A percentile compares a stretch with the other conserved stretches of the same genome.
phyloP scores from a whole-genome alignment of 2,888 invertebrate genomes.

The Cantharis flavilabris region DNA sequence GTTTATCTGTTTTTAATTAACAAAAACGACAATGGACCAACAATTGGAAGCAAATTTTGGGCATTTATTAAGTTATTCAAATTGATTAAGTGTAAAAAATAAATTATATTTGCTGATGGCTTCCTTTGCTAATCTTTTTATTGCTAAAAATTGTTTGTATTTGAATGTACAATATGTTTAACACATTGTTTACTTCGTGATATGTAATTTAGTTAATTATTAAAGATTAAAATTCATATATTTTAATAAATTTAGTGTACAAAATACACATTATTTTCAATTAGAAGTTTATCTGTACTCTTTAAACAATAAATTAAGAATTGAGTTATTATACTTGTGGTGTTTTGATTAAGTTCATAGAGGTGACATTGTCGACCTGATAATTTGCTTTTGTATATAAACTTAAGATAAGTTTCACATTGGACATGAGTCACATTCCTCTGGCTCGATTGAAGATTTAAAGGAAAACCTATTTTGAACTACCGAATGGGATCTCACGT shows the following conservation, averaged over 20 bases:
- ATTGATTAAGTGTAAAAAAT: not conserved
- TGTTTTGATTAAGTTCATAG: not conserved
- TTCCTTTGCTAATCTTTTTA: constrained; percentile 20
- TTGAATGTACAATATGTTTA: constrained; percentile 16
- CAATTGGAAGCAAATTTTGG: constrained; percentile 1
- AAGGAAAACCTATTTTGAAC: too few species aligned
- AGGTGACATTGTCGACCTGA: not conserved
- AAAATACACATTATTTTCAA: constrained; percentile 18
- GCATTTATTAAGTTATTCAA: not conserved
- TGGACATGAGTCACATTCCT: too few species aligned
- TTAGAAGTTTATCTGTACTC: constrained; percentile 20
- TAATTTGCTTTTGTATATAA: not conserved
- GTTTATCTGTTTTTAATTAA: constrained; percentile 5
- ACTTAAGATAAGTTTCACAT: too few species aligned
- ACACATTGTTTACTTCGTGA: constrained; percentile 22
- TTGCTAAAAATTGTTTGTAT: constrained; percentile 13
- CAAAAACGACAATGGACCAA: constrained; percentile 23
- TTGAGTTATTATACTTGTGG: not conserved
- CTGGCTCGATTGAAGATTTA: too few species aligned
- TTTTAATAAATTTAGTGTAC: constrained; percentile 25
- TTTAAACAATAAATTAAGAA: constrained; percentile 15
- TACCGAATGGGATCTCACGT: too few species aligned
- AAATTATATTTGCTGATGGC: constrained; percentile 6
- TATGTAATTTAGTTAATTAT: constrained; percentile 21
- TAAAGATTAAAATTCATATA: constrained; percentile 20